A percentile compares a stretch with the other conserved stretches of the same genome.
Evolutionary conservation across 2,888 invertebrate species (phyloP).

Genomic region (Philereme vetulata): DNA sequence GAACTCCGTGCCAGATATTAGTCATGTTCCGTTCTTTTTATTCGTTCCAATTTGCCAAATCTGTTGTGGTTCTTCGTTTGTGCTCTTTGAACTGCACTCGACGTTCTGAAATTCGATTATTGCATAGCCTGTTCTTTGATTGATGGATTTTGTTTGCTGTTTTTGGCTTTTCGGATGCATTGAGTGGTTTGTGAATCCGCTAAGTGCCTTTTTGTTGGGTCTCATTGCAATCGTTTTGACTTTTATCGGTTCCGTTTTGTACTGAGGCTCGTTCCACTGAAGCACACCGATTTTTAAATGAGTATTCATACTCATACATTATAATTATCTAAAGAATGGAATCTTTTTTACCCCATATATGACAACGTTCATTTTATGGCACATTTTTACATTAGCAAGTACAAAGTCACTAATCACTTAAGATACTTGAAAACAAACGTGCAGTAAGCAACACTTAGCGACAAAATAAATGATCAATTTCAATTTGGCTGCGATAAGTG

Average conservation of each 20-base stretch:
- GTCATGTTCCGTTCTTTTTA: slow-evolving; percentile 60
- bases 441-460: not conserved
- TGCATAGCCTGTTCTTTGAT: slow-evolving; percentile 79
- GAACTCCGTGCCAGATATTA: slow-evolving; percentile 77
- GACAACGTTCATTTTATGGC: not conserved
- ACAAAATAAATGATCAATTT: slow-evolving; percentile 53
- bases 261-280: slow-evolving; percentile 8
- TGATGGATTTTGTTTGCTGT: slow-evolving; percentile 70
- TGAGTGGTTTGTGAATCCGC: slow-evolving; percentile 64
- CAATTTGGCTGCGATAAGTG: slow-evolving; percentile 58
- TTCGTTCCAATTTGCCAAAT: slow-evolving; percentile 60
- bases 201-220: slow-evolving; percentile 63
- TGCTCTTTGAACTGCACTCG: slow-evolving; percentile 77
- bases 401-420: not conserved
- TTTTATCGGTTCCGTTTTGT: slow-evolving; percentile 28
- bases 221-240: slow-evolving; percentile 21
- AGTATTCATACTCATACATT: not conserved
- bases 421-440: not conserved
- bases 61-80: slow-evolving; percentile 76
- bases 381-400: not conserved
- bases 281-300: slow-evolving; percentile 4
- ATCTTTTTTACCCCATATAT: not conserved
- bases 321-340: not conserved
- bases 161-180: slow-evolving; percentile 56
- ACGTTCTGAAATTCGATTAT: slow-evolving; percentile 79